These are phyloP conservation scores for Vespertilio murinus DNA, from an alignment of 2,797 vertebrate species.

Conservation along the genomic window DNA sequence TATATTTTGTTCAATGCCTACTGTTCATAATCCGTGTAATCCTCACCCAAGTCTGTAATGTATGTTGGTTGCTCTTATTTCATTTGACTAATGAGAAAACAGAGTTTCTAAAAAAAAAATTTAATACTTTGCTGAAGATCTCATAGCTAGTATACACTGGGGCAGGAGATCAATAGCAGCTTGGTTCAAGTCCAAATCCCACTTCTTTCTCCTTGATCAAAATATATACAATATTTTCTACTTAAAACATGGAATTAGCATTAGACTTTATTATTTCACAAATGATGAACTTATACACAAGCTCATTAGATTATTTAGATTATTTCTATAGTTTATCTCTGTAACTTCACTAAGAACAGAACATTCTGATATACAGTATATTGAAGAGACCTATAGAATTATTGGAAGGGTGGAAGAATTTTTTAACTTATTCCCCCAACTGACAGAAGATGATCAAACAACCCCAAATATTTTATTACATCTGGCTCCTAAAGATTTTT, in stretches of 20 bases:
- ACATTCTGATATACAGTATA: not conserved
- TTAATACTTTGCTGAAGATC: not conserved
- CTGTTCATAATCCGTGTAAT: not conserved
- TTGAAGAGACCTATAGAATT: not conserved
- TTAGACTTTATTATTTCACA: not conserved
- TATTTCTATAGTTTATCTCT: not conserved
- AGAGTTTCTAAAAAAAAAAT: not conserved
- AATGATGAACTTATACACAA: not conserved
- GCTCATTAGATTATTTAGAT: not conserved
- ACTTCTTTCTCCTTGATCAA: not conserved
- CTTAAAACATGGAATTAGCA: not conserved
- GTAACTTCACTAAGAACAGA: not conserved
- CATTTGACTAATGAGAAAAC: slow-evolving; percentile 3
- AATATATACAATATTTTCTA: not conserved
- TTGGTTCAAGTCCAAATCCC: not conserved
- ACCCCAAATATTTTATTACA: slow-evolving; percentile 29
- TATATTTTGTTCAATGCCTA: not conserved
- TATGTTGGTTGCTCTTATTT: not conserved
- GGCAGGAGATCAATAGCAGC: not conserved
- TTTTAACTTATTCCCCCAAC: not conserved
- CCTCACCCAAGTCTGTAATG: not conserved
- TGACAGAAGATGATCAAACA: not conserved
- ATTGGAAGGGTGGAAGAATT: not conserved
- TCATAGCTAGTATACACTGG: not conserved
- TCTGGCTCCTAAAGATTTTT: not conserved